Percentiles rank a stretch among this genome's conserved stretches.
phyloP scores from a whole-genome alignment of 2,113 vertebrate species.

The Notarius lentiginosus region DNA sequence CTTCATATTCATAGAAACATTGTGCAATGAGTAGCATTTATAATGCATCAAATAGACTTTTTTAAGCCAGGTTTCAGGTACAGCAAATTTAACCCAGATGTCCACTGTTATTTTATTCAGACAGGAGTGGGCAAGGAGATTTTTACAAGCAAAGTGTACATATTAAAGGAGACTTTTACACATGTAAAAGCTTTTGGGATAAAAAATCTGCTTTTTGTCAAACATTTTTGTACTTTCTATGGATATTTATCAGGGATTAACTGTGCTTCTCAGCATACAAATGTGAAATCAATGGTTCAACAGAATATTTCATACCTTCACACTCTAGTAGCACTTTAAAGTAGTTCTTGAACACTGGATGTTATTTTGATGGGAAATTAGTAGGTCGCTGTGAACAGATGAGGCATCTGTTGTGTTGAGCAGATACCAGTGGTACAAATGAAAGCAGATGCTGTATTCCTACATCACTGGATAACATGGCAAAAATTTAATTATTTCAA shows the following conservation, averaged over 20 bases:
- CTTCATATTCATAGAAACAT: conserved; percentile 71
- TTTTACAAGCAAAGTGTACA: conserved; percentile 25
- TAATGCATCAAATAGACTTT: conserved; percentile 65
- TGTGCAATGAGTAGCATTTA: conserved; percentile 62
- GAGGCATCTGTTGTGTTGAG: background rate
- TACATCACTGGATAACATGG: background rate
- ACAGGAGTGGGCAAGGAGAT: conserved; percentile 24
- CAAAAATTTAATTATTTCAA: background rate
- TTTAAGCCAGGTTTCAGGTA: conserved; percentile 61
- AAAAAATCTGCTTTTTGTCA: background rate
- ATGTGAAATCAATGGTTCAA: background rate
- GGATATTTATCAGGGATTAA: conserved; percentile 1
- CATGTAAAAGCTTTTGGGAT: background rate
- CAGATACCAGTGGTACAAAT: background rate
- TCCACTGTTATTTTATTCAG: conserved; percentile 51
- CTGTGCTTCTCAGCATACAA: background rate
- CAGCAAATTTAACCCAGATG: conserved; percentile 64
- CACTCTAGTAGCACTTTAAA: background rate
- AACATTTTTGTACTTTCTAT: background rate
- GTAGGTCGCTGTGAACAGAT: background rate
- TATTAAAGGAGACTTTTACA: background rate
- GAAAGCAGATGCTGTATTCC: background rate
- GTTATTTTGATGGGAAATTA: background rate
- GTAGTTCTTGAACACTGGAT: background rate
- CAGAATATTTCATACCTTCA: background rate